Percentiles rank a stretch among this genome's conserved stretches.
Evolutionary conservation across 2,113 vertebrate genomes (phyloP).

Genomic region (Arizona elegans): DNA sequence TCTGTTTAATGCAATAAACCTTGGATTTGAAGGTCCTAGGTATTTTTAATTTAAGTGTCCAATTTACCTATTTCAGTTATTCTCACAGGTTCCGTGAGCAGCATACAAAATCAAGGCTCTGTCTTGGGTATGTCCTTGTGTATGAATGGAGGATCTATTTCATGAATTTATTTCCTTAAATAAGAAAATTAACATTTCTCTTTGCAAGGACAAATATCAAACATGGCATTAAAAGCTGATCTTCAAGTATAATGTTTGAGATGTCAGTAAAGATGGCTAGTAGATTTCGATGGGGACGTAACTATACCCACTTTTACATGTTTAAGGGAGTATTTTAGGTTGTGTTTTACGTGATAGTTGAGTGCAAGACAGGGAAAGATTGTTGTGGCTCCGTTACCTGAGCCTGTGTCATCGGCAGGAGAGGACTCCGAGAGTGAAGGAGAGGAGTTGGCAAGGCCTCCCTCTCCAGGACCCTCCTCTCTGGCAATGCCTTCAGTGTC

Average conservation of each 20-base stretch:
- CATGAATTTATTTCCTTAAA: background rate
- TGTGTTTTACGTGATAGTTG: background rate
- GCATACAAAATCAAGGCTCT: background rate
- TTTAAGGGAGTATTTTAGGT: background rate
- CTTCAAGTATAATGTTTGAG: background rate
- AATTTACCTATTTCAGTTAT: background rate
- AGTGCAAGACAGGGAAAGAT: background rate
- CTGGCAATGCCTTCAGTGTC: too few species aligned
- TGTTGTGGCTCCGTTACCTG: too few species aligned
- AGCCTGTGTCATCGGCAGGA: too few species aligned
- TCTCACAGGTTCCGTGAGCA: background rate
- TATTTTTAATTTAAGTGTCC: background rate
- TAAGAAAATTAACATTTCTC: background rate
- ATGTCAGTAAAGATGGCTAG: background rate
- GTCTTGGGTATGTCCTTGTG: background rate
- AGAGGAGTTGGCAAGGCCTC: too few species aligned
- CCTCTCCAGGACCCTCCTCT: too few species aligned
- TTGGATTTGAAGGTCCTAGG: background rate
- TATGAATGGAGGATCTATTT: background rate
- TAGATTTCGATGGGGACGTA: background rate
- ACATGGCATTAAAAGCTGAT: background rate
- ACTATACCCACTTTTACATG: background rate
- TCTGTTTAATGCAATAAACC: constrained; percentile 1
- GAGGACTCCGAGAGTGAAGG: too few species aligned
- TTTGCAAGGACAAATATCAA: background rate